phyloP scores from a whole-genome alignment of 2,113 vertebrate genomes.

The Syngnathus scovelli region DNA sequence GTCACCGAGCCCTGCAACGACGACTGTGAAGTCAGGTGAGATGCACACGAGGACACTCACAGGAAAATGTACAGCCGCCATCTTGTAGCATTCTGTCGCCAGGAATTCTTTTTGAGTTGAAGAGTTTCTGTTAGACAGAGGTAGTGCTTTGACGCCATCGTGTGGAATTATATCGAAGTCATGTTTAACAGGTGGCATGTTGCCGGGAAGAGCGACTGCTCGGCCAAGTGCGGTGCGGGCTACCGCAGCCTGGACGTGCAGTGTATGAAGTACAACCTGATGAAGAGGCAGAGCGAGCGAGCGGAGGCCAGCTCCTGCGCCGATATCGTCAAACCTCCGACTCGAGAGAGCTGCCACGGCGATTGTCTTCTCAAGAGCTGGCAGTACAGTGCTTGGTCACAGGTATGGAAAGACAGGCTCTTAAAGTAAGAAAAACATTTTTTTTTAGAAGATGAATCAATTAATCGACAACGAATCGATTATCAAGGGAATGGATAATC shows the following conservation, averaged over 20 bases:
- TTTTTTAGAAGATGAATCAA: too few relatives aligned
- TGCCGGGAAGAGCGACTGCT: slow-evolving; percentile 86
- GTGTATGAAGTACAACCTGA: slow-evolving; percentile 83
- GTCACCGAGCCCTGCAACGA: slow-evolving; percentile 80
- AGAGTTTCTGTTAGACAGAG: background rate
- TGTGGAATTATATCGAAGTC: background rate
- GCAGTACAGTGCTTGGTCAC: slow-evolving; percentile 92
- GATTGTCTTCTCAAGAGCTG: slow-evolving; percentile 83
- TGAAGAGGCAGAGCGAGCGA: slow-evolving; percentile 72
- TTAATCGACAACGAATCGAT: too few relatives aligned
- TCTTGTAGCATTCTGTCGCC: too few relatives aligned
- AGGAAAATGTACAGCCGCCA: background rate
- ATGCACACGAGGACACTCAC: too few relatives aligned
- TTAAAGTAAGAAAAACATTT: too few relatives aligned
- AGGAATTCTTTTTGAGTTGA: background rate
- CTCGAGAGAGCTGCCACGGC: slow-evolving; percentile 82
- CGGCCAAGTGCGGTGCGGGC: slow-evolving; percentile 83
- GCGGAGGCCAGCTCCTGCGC: slow-evolving; percentile 75
- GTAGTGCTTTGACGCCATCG: background rate
- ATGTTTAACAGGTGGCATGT: slow-evolving; percentile 78
- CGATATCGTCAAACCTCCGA: slow-evolving; percentile 77
- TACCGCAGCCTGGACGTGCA: slow-evolving; percentile 79
- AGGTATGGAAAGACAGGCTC: slow-evolving; percentile 65
- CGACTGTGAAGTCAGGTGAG: slow-evolving; percentile 90
- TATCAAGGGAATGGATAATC: too few relatives aligned